Evolutionary conservation across 2,113 vertebrate genomes (phyloP).

Genomic region (Hippocampus barbouri): DNA sequence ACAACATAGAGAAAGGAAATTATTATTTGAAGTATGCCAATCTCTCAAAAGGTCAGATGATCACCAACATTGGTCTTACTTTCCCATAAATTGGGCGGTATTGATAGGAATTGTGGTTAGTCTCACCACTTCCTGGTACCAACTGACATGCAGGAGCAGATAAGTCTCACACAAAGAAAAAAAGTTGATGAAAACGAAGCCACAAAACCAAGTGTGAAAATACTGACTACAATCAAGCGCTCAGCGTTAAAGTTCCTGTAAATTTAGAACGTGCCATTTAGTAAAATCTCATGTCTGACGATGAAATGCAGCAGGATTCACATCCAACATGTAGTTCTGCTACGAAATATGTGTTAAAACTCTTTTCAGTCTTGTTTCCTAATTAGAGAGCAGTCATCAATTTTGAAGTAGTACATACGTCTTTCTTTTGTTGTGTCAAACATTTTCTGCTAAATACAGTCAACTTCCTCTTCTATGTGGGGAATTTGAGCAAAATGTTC

Average conservation of each 20-base stretch:
- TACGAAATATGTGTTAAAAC: slow-evolving; percentile 15
- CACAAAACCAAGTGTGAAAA: slow-evolving; percentile 33
- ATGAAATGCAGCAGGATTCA: background rate
- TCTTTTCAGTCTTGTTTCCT: slow-evolving; percentile 13
- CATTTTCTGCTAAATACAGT: slow-evolving; percentile 57
- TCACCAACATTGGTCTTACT: slow-evolving; percentile 31
- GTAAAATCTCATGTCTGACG: background rate
- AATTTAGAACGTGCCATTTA: background rate
- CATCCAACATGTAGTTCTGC: background rate
- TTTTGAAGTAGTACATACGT: slow-evolving; percentile 32
- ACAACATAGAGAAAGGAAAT: background rate
- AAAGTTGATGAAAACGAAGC: background rate
- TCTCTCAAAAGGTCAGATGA: background rate
- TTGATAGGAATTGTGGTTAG: slow-evolving; percentile 18
- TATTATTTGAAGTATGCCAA: background rate
- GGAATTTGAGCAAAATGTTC: slow-evolving; percentile 73
- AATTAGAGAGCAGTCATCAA: slow-evolving; percentile 15
- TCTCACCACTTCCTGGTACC: slow-evolving; percentile 52
- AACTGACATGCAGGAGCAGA: slow-evolving; percentile 24
- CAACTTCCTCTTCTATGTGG: slow-evolving; percentile 80
- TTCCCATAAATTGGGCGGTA: slow-evolving; percentile 37
- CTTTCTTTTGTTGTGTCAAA: slow-evolving; percentile 33
- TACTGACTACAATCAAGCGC: background rate
- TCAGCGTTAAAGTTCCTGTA: background rate
- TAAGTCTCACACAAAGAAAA: slow-evolving; percentile 12